Conservation (phyloP, 2,888 invertebrate genomes). For the Mimumesa dahlbomi region DNA sequence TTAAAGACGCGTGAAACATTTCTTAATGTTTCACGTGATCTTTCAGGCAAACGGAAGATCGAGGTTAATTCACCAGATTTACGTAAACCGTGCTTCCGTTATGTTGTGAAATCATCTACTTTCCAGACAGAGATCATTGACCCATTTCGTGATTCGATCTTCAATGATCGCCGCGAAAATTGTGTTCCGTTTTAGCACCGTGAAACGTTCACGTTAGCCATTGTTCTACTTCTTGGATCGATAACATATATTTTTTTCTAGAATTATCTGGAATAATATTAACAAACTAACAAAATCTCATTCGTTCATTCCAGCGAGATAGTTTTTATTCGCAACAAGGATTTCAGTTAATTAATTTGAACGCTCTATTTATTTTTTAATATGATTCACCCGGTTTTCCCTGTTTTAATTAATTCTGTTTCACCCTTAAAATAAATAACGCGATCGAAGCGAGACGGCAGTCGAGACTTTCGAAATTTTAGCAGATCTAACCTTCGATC, state of each 20-base stretch:
- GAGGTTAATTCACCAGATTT: background rate
- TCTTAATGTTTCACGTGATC: too few species aligned
- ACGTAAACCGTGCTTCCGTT: background rate
- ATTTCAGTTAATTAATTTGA: too few species aligned
- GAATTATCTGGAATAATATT: too few species aligned
- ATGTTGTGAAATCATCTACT: background rate
- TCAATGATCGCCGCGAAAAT: conserved; percentile 9
- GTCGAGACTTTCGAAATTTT: conserved; percentile 33
- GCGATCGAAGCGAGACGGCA: background rate
- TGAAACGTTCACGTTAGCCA: conserved; percentile 28
- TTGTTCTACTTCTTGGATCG: conserved; percentile 11
- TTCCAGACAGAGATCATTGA: conserved; percentile 39
- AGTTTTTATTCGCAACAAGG: too few species aligned
- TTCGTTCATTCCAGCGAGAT: too few species aligned
- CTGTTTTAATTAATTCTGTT: background rate
- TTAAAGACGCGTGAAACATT: too few species aligned
- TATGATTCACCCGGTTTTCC: too few species aligned
- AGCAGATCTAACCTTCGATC: conserved; percentile 29
- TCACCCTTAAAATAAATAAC: too few species aligned
- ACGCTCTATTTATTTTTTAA: too few species aligned
- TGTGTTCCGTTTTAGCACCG: background rate
- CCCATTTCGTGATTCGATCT: conserved; percentile 25
- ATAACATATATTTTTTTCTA: too few species aligned
- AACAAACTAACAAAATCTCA: too few species aligned
- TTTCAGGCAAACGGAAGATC: too few species aligned